phyloP scores from a whole-genome alignment of 1,140 invertebrate species.

The Vanessa tameamea region DNA sequence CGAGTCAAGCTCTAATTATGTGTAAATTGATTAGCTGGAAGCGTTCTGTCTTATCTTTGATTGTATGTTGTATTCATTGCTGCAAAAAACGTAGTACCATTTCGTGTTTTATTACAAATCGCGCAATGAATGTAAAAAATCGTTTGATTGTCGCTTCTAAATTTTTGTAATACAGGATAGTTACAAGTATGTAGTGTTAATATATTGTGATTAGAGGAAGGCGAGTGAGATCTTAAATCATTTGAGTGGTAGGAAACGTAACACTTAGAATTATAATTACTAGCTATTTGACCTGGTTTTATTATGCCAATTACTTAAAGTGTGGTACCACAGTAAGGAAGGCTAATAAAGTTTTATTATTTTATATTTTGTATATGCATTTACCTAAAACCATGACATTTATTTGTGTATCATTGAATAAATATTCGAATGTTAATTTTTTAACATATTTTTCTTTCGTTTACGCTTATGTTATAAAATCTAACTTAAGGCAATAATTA shows the following conservation, averaged over 20 bases:
- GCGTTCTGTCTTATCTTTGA: neutral
- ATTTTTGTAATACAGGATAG: neutral
- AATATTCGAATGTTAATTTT: too few relatives aligned
- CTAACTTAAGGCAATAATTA: too few relatives aligned
- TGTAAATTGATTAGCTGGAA: constrained; percentile 21
- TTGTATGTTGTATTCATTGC: neutral
- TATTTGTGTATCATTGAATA: too few relatives aligned
- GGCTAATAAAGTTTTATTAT: neutral
- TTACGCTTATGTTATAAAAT: too few relatives aligned
- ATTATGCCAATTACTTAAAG: constrained; percentile 29
- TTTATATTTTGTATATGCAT: neutral
- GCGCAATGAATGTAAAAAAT: constrained; percentile 4
- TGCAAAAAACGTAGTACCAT: neutral
- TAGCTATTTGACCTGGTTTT: constrained; percentile 35
- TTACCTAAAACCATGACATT: neutral
- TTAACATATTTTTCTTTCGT: too few relatives aligned
- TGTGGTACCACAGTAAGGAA: constrained; percentile 1
- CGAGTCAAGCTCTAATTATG: constrained; percentile 27
- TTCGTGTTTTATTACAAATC: neutral
- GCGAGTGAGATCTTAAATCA: constrained; percentile 40
- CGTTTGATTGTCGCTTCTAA: neutral
- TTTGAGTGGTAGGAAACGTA: constrained; percentile 35
- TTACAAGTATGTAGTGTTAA: constrained; percentile 29
- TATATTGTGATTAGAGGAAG: constrained; percentile 39
- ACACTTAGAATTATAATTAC: constrained; percentile 40